Base-by-base conservation (phyloP, 2,888 invertebrate genomes). In the Embidobia sp. region DNA sequence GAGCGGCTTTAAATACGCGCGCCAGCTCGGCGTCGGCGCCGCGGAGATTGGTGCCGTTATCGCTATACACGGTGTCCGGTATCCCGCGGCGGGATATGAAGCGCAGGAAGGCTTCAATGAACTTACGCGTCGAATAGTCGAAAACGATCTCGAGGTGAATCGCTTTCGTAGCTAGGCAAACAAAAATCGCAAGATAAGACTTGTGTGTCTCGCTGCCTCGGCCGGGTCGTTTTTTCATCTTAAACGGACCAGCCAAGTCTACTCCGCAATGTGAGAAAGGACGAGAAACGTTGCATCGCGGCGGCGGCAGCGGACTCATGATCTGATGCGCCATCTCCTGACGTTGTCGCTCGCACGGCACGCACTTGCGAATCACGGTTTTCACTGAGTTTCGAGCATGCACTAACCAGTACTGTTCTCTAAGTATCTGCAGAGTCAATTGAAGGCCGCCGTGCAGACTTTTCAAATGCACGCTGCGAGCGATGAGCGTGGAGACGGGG, bases 161-260 rank as follows among this genome's bases (percentile, higher is more conserved):
- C 5, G 49, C 31, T 8, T 49, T 49, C 5, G 49, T 49, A 5
- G 49, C 7, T 5, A 31, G 18, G 10, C 49, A 49, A 1, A 49
- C 49, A 13, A 49, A 49, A 4, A 49, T 18, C 1, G 15, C 49
- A 8, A 49, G 8, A 15, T 49, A 49, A 1, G 49, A 2, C 11
- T 48, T 48, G 6, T 19, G 46, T 1, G 46, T 29, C 6, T 22
- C 6, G 6, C 6, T 22, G 6, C 22, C 22, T 22, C 22, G 3
- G 3, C 22, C 22, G 22, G 3, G 3, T 4, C 6, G 22, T 4
- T 22, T 6, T 22, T 22, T 22, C 3, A 22, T 6, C 3, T 4
- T 4, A 6, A 22, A 22, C 6, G 22, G 22, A 6, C 22, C 22
- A 4, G 22, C 22, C 3, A 4, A 22, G 6, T 22, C 22, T 4